Evolutionary conservation across 2,797 vertebrate genomes (phyloP), one percentile per base, ranked within the genome.

Genomic region (Selene dorsalis): DNA sequence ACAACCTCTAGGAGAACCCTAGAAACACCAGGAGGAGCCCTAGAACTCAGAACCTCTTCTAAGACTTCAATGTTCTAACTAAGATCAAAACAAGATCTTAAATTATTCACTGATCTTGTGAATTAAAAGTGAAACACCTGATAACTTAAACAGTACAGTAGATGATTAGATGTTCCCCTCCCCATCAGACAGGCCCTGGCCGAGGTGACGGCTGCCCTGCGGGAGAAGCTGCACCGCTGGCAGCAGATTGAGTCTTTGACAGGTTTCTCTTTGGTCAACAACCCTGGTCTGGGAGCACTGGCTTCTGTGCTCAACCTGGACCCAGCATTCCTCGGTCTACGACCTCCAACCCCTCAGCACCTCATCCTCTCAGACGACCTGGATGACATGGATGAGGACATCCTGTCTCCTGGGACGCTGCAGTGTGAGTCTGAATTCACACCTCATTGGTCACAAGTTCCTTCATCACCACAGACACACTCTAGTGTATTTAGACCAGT

Each of bases 171-270:
- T 43, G 41, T 4, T 4, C 41, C 41, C 24, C 24, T 4, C 6
- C 43, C 53, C 61, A 50, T 17, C 86, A 94, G 97, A 91, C 97
- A 98, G 94, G 96, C 97, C 0, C 95, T 98, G 79, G 96, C 96
- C 1, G 97, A 99, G 79, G 91, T 98, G 91, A 99, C 97, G 0
- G 96, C 96, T 0, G 97, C 97, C 28, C 93, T 99, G 82, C 89
- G 97, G 77, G 97, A 99, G 91, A 96, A 97, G 48, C 96, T 98
- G 12, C 96, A 97, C 91, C 97, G 97, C 83, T 98, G 97, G 97
- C 97, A 98, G 70, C 96, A 98, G 85, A 97, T 99, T 52, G 97
- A 98, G 93, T 92, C 92, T 84, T 95, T 98, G 63, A 98, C 97
- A 0, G 96, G 96, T 14, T 97, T 98, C 89, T 95, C 95, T 74